Percentiles rank a stretch among this genome's conserved stretches.
These are phyloP conservation scores for Nothoprocta pentlandii DNA, from an alignment of 2,113 vertebrate genomes.

Conservation along the genomic window DNA sequence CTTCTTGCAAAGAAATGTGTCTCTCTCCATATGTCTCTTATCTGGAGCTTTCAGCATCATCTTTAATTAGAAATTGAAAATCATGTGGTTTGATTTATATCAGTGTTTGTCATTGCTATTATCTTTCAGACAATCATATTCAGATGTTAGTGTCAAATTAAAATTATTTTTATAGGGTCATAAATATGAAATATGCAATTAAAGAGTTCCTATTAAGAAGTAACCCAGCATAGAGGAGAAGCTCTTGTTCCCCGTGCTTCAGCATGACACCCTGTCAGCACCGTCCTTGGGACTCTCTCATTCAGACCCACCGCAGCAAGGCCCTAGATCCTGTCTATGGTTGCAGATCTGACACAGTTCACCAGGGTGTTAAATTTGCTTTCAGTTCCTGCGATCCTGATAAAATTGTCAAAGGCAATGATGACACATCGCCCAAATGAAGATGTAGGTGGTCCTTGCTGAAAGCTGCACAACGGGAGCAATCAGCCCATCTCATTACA, in stretches of 20 bases:
- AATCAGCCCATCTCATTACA: not conserved
- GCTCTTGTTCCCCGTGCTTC: not conserved
- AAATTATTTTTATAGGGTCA: conserved; percentile 52
- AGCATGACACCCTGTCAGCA: not conserved
- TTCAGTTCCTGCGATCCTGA: not conserved
- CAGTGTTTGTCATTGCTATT: conserved; percentile 47
- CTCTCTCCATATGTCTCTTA: conserved; percentile 64
- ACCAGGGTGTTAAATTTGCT: not conserved
- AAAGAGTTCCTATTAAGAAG: conserved; percentile 1
- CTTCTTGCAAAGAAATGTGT: conserved; percentile 47
- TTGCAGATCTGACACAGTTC: conserved; percentile 1
- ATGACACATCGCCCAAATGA: not conserved
- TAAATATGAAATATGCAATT: conserved; percentile 68
- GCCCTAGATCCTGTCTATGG: not conserved
- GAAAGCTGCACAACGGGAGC: not conserved
- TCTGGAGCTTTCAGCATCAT: conserved; percentile 53
- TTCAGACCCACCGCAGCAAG: conserved; percentile 19
- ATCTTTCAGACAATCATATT: conserved; percentile 54
- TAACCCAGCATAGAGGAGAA: not conserved
- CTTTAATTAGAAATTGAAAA: conserved; percentile 69
- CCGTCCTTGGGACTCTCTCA: conserved; percentile 4
- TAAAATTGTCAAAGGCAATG: conserved; percentile 29
- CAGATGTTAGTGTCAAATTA: conserved; percentile 50
- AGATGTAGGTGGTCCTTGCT: not conserved
- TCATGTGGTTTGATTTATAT: conserved; percentile 46